Base-by-base conservation (phyloP, 2,888 invertebrate genomes). In the Sericinus montela region DNA sequence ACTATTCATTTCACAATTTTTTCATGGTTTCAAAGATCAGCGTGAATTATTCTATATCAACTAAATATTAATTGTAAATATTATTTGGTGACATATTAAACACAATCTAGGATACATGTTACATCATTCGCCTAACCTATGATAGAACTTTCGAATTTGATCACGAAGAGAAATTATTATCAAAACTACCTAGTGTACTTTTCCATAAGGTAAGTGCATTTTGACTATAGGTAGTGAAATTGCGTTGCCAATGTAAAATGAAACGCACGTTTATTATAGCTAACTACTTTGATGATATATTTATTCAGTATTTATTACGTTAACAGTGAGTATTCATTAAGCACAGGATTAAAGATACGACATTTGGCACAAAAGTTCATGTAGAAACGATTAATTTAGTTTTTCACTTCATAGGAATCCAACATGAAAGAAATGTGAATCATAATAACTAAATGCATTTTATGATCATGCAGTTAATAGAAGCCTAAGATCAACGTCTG, bases 71-170 rank as follows among this genome's bases (percentile, higher is more conserved):
- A 15, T 39, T 45, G 30, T 50, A 50, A 41, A 45, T 45, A 45
- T 45, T 9, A 41, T 45, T 25, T 25, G 41, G 45, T 37, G 40
- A 37, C 15, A 36, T 41, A 29, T 28, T 23, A 60, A 75, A 75
- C 69, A 59, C 53, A 75, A 79, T 68, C 57, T 61, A 72, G 72
- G 69, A 72, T 80, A 81, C 69, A 75, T 79, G 79, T 80, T 75
- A 80, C 72, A 80, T 75, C 80, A 80, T 86, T 87, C 75, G 75
- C 83, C 87, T 87, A 88, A 78, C 87, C 88, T 88, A 88, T 86
- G 86, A 86, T 86, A 87, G 84, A 80, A 80, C 84, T 86, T 84
- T 82, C 75, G 75, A 86, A 83, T 80, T 84, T 80, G 83, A 86
- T 86, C 84, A 80, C 83, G 83, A 87, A 85, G 84, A 84, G 75